These are phyloP conservation scores for Squalus acanthias DNA, from an alignment of 2,797 vertebrate species.

Conservation along the genomic window DNA sequence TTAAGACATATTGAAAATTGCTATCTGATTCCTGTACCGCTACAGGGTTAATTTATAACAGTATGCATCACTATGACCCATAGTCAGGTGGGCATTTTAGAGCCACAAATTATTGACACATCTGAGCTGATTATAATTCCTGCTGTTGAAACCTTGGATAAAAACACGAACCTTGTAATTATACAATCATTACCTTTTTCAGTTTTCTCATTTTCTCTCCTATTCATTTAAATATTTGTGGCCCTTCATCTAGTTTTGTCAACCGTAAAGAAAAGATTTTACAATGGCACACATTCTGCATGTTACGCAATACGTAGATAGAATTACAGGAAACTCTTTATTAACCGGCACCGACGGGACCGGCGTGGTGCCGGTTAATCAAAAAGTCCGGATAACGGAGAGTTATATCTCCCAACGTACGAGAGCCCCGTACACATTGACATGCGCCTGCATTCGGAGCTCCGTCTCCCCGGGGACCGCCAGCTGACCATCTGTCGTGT, in stretches of 20 bases:
- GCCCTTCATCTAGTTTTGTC: neutral
- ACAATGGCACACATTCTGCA: neutral
- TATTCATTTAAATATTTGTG: neutral
- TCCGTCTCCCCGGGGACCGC: too few species aligned
- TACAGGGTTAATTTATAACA: neutral
- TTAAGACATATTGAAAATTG: neutral
- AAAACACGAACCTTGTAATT: neutral
- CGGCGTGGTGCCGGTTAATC: too few species aligned
- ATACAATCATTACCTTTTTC: neutral
- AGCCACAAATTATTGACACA: neutral
- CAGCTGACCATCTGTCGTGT: too few species aligned
- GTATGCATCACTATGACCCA: neutral
- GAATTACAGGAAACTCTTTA: too few species aligned
- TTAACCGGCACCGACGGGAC: too few species aligned
- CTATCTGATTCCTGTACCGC: neutral
- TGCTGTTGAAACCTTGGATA: neutral
- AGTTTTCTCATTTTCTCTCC: neutral
- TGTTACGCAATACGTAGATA: neutral
- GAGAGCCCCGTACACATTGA: too few species aligned
- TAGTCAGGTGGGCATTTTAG: neutral
- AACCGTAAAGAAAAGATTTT: neutral
- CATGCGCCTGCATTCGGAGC: too few species aligned
- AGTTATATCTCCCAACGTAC: too few species aligned
- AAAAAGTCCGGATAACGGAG: too few species aligned
- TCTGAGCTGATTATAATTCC: neutral